Percentiles rank a stretch among this genome's conserved stretches.
Conservation (phyloP, 2,113 vertebrate genomes). For the Ophthalmolycus amberensis region DNA sequence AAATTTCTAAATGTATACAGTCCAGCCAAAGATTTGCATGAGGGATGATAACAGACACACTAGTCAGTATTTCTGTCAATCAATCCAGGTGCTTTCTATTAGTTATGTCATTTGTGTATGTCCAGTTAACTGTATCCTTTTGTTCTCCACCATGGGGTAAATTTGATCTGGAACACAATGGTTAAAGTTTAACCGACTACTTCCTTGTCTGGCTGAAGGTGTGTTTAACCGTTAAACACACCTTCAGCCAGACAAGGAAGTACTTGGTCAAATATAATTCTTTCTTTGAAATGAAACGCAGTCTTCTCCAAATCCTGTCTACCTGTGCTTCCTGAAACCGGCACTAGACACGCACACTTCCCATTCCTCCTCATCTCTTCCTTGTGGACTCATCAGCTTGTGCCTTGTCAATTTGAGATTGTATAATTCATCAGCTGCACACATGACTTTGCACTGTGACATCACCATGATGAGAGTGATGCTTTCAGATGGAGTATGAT, state of each 20-base stretch:
- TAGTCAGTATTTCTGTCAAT: neutral
- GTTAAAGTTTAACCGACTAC: too few species aligned
- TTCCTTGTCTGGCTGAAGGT: too few species aligned
- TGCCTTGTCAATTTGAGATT: slow-evolving; percentile 74
- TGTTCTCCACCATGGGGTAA: neutral
- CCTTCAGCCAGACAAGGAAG: neutral
- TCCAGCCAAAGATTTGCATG: slow-evolving; percentile 35
- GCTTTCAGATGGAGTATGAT: slow-evolving; percentile 11
- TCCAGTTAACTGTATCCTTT: neutral
- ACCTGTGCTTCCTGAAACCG: neutral
- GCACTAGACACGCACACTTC: neutral
- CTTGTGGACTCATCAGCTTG: slow-evolving; percentile 45
- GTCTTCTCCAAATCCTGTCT: neutral
- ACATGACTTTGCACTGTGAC: slow-evolving; percentile 77
- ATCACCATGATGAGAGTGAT: slow-evolving; percentile 21
- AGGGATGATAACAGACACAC: neutral
- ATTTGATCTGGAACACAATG: neutral
- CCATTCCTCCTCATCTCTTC: neutral
- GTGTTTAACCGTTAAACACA: too few species aligned
- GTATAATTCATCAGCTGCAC: slow-evolving; percentile 62
- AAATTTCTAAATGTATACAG: neutral
- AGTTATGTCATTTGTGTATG: neutral
- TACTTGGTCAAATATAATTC: neutral
- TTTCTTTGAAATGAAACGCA: neutral
- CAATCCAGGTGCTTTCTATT: neutral